Conservation (phyloP, 2,797 vertebrate species). For the Pelochelys cantorii region DNA sequence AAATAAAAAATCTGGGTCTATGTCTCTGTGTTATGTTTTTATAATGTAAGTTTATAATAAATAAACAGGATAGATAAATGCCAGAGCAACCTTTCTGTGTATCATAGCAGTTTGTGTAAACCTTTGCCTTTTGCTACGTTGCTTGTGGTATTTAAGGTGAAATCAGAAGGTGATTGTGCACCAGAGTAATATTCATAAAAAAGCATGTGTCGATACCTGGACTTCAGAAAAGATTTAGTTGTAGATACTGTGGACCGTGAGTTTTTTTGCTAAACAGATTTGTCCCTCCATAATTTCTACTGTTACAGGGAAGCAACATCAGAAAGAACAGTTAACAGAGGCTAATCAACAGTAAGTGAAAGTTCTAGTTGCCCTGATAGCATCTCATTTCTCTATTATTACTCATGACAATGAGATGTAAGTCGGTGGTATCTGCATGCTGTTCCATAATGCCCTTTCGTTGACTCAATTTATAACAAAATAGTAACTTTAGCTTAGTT, state of each 20-base stretch:
- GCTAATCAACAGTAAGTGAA: background rate
- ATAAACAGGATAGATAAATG: background rate
- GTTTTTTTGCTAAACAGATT: background rate
- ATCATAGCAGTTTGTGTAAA: background rate
- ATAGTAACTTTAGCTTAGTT: background rate
- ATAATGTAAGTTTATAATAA: background rate
- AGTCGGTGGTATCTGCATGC: background rate
- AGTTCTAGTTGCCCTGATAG: accelerated
- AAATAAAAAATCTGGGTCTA: background rate
- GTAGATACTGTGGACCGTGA: background rate
- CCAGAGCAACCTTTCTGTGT: background rate
- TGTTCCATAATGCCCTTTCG: background rate
- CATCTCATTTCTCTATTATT: background rate
- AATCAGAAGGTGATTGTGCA: background rate
- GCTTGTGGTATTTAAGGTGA: accelerated
- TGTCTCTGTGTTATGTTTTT: background rate
- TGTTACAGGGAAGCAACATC: background rate
- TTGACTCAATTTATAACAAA: background rate
- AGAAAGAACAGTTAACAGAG: background rate
- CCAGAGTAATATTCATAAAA: background rate
- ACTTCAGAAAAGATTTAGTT: background rate
- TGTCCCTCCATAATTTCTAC: background rate
- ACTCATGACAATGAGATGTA: background rate
- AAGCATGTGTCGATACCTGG: background rate
- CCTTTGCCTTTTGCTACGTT: background rate